Base-by-base conservation (phyloP, 2,888 invertebrate species). In the Cataglyphis livida region DNA sequence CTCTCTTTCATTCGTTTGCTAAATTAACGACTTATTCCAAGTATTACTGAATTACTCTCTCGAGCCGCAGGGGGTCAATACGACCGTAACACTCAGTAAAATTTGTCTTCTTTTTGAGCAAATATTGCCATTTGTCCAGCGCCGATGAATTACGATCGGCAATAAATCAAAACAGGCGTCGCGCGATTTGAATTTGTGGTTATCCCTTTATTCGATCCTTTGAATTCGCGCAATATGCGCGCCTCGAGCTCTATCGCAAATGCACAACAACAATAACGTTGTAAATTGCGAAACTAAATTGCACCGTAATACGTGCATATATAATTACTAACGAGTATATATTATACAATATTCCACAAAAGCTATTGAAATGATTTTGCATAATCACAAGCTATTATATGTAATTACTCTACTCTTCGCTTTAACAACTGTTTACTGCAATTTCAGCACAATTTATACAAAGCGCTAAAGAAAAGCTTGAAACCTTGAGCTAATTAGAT, bases 341-440 rank as follows among this genome's bases (percentile, higher is more conserved):
- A 71, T 18, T 51, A n/a, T 25, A 59, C 18, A 44, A 59, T 32
- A 48, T 71, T 68, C 59, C 78, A 35, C 59, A 48, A 59, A 38
- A 32, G 73, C 57, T 59, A 78, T 78, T 59, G 78, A 78, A 70
- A 28, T 44, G 44, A 79, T 79, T 71, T 79, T 73, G 70, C 78
- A 73, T 79, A 79, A 79, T 79, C 44, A 25, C 25, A 18, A 12
- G 59, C 41, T 61, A 51, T 79, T 79, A 57, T 32, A 7, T 25
- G 35, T 79, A 79, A 79, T 79, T 44, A 48, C 32, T 41, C 15
- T 70, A 57, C 57, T 44, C 25, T 35, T 71, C 35, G 35, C 59
- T 59, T 73, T 70, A 78, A 78, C 44, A 73, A 25, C 59, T 35
- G 32, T 44, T 79, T 38, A 41, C 18, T 21, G 32, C 32, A 38